Conservation (phyloP, 2,888 invertebrate species). For the Listrodromus nycthemerus region DNA sequence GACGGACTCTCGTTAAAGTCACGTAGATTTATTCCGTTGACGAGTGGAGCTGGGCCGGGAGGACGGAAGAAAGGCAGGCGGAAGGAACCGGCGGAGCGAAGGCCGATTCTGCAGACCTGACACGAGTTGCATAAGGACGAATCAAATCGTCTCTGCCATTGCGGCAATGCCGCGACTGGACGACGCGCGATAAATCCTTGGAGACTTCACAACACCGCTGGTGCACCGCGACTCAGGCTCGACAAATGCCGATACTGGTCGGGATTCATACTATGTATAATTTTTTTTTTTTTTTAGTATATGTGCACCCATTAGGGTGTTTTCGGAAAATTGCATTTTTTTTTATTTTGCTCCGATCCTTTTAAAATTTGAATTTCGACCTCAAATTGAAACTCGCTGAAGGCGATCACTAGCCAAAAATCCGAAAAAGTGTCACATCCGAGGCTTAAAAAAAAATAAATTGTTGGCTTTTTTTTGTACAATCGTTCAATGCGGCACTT, state of each 20-base stretch:
- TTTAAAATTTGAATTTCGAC: too few relatives aligned
- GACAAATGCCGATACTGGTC: neutral
- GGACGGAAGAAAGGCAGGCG: constrained; percentile 27
- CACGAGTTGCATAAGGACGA: constrained; percentile 44
- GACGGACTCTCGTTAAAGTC: constrained; percentile 39
- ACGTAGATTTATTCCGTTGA: constrained; percentile 35
- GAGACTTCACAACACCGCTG: constrained; percentile 3
- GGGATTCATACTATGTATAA: neutral
- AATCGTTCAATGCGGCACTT: too few relatives aligned
- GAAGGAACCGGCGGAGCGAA: constrained; percentile 40
- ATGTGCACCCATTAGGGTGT: too few relatives aligned
- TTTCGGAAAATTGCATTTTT: too few relatives aligned
- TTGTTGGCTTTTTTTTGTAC: too few relatives aligned
- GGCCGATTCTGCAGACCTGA: constrained; percentile 11
- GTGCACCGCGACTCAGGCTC: neutral
- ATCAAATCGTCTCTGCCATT: constrained; percentile 32
- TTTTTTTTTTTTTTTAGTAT: too few relatives aligned
- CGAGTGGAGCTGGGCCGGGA: neutral
- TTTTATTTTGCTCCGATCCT: too few relatives aligned
- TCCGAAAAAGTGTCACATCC: too few relatives aligned
- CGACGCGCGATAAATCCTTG: constrained; percentile 10
- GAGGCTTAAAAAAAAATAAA: too few relatives aligned
- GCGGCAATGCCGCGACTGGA: neutral
- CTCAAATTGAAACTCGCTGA: too few relatives aligned
- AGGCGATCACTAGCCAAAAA: too few relatives aligned